Evolutionary conservation across 2,888 invertebrate genomes (phyloP).

Genomic region (Nyleta sp.): DNA sequence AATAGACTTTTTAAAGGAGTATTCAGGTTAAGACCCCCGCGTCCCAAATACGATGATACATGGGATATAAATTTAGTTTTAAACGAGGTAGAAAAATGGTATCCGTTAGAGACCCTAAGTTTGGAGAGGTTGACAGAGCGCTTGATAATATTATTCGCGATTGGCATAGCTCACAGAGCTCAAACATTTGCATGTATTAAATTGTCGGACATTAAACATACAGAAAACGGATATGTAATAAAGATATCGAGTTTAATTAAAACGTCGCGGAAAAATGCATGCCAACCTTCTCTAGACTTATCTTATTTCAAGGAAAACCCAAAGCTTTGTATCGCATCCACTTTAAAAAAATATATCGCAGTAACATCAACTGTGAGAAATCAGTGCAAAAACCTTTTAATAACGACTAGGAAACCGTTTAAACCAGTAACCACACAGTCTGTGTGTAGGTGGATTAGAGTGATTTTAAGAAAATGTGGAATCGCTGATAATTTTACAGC

Average conservation of each 20-base stretch:
- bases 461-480: conserved; percentile 1
- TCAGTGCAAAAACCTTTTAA: neutral
- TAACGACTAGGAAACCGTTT: conserved; percentile 1
- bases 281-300: neutral
- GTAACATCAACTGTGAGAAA: neutral
- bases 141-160: conserved; percentile 12
- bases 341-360: neutral
- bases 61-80: conserved; percentile 48
- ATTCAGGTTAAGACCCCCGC: conserved; percentile 20
- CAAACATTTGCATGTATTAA: conserved; percentile 8
- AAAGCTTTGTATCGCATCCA: neutral
- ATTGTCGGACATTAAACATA: conserved; percentile 4
- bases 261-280: neutral
- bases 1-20: conserved; percentile 44
- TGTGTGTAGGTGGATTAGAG: neutral
- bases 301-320: neutral
- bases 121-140: conserved; percentile 3
- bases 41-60: conserved; percentile 41
- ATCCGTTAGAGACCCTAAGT: neutral
- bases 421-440: neutral
- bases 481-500: neutral
- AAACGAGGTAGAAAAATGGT: conserved; percentile 22
- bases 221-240: neutral
- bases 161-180: conserved; percentile 14
- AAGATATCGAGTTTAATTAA: neutral